phyloP scores from a whole-genome alignment of 2,888 invertebrate species.

The Anagyrus pseudococci region DNA sequence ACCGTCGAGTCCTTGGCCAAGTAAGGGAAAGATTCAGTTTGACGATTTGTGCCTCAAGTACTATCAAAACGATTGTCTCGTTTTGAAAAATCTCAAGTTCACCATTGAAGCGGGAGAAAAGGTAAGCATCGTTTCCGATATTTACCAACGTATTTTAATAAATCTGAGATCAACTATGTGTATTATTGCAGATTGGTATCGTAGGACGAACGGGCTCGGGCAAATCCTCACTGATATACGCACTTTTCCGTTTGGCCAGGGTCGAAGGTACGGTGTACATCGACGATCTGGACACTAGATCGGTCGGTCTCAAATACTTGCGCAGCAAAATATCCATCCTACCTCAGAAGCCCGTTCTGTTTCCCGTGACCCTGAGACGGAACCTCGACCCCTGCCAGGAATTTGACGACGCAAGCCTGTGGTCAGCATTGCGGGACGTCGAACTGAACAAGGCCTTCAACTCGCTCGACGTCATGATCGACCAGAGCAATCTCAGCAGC shows the following conservation, averaged over 20 bases:
- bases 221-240: constrained; percentile 73
- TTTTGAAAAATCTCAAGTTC: constrained; percentile 66
- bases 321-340: constrained; percentile 65
- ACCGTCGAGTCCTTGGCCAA: constrained; percentile 67
- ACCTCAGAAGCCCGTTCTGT: constrained; percentile 67
- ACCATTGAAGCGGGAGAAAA: constrained; percentile 66
- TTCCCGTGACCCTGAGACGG: constrained; percentile 65
- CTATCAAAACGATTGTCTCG: constrained; percentile 49
- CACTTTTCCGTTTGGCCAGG: constrained; percentile 73
- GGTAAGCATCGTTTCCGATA: constrained; percentile 62
- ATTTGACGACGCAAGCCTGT: constrained; percentile 61
- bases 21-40: constrained; percentile 64
- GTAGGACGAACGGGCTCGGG: constrained; percentile 72
- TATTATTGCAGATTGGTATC: constrained; percentile 67
- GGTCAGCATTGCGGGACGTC: constrained; percentile 69
- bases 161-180: not conserved
- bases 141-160: not conserved
- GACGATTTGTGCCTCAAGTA: constrained; percentile 67
- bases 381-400: constrained; percentile 75
- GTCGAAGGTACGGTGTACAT: constrained; percentile 72
- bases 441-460: constrained; percentile 74
- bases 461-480: constrained; percentile 64
- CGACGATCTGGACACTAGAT: constrained; percentile 69
- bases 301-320: constrained; percentile 7
- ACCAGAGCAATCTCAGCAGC: constrained; percentile 79